Evolutionary conservation across 2,113 vertebrate genomes (phyloP).

Genomic region (Pelvicachromis taeniatus): DNA sequence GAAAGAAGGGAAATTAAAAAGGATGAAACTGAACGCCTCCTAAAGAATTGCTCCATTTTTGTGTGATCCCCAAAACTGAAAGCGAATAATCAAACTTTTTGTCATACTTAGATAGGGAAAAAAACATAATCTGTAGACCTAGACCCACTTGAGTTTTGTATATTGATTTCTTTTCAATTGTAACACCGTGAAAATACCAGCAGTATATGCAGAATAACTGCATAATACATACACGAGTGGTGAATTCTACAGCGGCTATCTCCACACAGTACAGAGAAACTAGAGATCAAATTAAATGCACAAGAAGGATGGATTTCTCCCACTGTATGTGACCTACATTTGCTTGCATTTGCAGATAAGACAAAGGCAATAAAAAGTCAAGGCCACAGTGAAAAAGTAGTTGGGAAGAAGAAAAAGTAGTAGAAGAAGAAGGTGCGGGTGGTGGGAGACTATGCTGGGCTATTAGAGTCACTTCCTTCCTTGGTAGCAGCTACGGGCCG

Average conservation of each 20-base stretch:
- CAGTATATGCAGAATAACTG: background rate
- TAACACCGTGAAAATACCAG: background rate
- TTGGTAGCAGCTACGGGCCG: conserved; percentile 49
- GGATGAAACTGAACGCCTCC: background rate
- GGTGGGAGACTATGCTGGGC: conserved; percentile 22
- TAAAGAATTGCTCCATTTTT: background rate
- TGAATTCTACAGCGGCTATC: background rate
- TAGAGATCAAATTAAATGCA: background rate
- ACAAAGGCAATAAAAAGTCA: conserved; percentile 40
- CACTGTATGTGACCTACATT: conserved; percentile 43
- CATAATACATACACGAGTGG: background rate
- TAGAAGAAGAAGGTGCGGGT: background rate
- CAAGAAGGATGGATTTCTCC: background rate
- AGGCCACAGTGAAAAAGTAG: conserved; percentile 35
- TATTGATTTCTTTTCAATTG: background rate
- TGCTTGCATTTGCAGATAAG: conserved; percentile 29
- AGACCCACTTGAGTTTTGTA: background rate
- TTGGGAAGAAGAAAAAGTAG: conserved; percentile 20
- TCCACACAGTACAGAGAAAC: background rate
- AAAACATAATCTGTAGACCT: background rate
- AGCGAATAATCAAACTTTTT: background rate
- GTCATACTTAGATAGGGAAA: background rate
- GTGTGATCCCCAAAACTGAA: background rate
- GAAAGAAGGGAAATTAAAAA: background rate
- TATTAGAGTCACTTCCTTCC: conserved; percentile 74